phyloP scores from a whole-genome alignment of 2,797 vertebrate genomes.

The Gastrophryne carolinensis region DNA sequence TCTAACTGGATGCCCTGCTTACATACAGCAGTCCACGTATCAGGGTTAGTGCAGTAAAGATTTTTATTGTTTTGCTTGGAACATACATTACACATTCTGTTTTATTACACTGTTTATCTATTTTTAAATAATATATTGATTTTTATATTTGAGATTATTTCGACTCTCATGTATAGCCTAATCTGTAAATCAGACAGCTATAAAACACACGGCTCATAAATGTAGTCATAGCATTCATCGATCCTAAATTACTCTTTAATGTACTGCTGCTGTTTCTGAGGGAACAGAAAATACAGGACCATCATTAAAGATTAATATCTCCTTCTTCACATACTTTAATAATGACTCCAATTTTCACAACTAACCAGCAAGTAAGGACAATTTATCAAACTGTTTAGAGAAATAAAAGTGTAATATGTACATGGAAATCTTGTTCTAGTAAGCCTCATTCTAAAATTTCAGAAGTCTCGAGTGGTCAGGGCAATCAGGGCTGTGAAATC shows the following conservation, averaged over 20 bases:
- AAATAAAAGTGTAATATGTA: not conserved
- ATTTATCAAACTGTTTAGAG: slow-evolving; percentile 29
- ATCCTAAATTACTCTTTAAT: slow-evolving; percentile 19
- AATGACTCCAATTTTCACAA: slow-evolving; percentile 38
- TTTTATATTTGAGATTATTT: no score
- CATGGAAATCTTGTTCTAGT: no score
- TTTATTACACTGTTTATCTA: not conserved
- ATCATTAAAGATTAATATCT: slow-evolving; percentile 39
- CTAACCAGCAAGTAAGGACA: slow-evolving; percentile 25
- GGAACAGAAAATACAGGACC: slow-evolving; percentile 13
- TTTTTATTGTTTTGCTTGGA: no score
- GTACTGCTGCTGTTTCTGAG: slow-evolving; percentile 16
- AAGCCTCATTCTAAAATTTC: no score
- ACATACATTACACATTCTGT: not conserved
- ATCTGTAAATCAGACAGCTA: slow-evolving; percentile 6
- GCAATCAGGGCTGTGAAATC: no score
- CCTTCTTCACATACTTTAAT: slow-evolving; percentile 32
- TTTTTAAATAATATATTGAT: not conserved
- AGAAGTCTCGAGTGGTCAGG: no score
- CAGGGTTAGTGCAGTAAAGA: no score
- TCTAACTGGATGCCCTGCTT: no score
- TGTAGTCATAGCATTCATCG: slow-evolving; percentile 14
- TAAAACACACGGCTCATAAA: slow-evolving; percentile 36
- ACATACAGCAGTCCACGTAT: no score
- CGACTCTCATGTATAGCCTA: no score